Evolutionary conservation across 2,113 vertebrate species (phyloP), one percentile per base, ranked within the genome.

Genomic region (Illadopsis cleaveri): DNA sequence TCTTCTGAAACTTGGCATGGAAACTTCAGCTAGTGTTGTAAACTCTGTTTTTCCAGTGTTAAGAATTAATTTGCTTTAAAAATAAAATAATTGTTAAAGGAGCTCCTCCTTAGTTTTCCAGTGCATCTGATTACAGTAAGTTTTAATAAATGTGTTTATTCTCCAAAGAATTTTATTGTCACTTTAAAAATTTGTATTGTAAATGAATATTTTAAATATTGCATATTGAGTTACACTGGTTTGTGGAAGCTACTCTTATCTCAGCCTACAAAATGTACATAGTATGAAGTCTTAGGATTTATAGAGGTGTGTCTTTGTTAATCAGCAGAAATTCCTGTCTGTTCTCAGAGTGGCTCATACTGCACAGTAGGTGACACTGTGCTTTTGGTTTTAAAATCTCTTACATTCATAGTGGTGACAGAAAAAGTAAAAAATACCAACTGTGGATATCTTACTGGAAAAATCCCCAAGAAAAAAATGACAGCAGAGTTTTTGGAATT

Each of bases 1-100:
- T 76, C 86, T 86, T 92, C 45, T 89, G 38, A 89, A 82, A 53
- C 57, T 84, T 92, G 90, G 84, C 86, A 51, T 2, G 1, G 65
- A 88, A 94, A 70, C 48, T 87, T 93, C 85, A 66, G 33, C 65
- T 93, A 35, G 64, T 78, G 28, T 69, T 87, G 22, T 50, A 82
- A 91, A 79, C 48, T 89, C 42, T 44, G 27, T n/a, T 91, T 94
- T 94, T 72, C 78, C 58, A 76, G 44, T 86, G 72, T 92, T 91
- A 69, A 78, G 83, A 89, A 77, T 71, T 71, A 73, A 84, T 81
- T 85, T 89, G 31, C 40, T 86, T 92, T 84, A 40, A 68, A 89
- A 91, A 81, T 76, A 84, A 94, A 79, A 64, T 57, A 6, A 54
- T 30, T 79, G 28, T 77, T 77, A 78, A 91, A 89, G 10, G 38